Conservation (phyloP, 2,797 vertebrate genomes). For the Agapornis canus region DNA sequence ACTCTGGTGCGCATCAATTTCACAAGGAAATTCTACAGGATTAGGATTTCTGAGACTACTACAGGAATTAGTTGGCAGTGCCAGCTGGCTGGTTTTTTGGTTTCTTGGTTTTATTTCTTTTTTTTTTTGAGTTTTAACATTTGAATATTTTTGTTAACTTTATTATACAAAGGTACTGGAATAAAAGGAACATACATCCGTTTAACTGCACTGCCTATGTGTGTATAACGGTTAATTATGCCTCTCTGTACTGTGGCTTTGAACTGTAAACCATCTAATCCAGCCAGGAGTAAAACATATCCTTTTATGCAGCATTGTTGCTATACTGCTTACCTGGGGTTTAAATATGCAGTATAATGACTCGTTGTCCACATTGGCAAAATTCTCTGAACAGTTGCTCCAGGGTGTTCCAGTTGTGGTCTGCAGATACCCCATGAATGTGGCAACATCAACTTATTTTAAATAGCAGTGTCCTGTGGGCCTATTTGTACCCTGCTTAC, state of each 20-base stretch:
- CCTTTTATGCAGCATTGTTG: constrained; percentile 13
- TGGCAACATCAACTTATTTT: not conserved
- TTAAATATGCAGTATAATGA: constrained; percentile 53
- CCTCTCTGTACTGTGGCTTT: constrained; percentile 72
- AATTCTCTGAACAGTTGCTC: not conserved
- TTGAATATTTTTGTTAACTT: constrained; percentile 81
- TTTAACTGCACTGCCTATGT: constrained; percentile 70
- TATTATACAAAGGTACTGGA: constrained; percentile 82
- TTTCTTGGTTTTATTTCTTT: not conserved
- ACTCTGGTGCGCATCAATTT: constrained; percentile 62
- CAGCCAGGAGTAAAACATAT: constrained; percentile 56
- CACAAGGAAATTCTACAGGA: constrained; percentile 76
- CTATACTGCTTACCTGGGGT: constrained; percentile 49
- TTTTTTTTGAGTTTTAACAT: constrained; percentile 30
- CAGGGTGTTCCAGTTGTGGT: not conserved
- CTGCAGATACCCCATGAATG: constrained; percentile 1
- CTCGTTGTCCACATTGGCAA: not conserved
- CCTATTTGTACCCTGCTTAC: not conserved
- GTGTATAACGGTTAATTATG: constrained; percentile 60
- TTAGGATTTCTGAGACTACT: constrained; percentile 77
- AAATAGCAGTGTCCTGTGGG: constrained; percentile 27
- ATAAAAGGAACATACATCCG: constrained; percentile 71
- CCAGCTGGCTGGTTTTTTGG: constrained; percentile 69
- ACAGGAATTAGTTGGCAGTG: constrained; percentile 79
- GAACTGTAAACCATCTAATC: constrained; percentile 65